Evolutionary conservation across 2,113 vertebrate genomes (phyloP).

Genomic region (Pimephales promelas): DNA sequence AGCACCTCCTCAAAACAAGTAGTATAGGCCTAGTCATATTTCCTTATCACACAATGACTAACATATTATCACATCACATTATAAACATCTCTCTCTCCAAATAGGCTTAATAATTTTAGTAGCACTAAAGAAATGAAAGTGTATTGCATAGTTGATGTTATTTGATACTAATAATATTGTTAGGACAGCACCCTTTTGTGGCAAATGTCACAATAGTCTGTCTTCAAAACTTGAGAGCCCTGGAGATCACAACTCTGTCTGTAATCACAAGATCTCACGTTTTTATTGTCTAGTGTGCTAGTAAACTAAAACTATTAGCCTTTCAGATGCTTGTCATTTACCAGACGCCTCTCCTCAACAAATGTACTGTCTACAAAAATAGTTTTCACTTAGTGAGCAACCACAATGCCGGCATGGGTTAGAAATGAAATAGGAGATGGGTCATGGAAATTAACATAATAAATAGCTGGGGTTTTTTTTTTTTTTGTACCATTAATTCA

Average conservation of each 20-base stretch:
- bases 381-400: background rate
- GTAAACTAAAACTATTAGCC: background rate
- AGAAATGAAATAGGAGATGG: background rate
- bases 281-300: background rate
- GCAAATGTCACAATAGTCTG: too few species aligned
- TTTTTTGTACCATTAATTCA: background rate
- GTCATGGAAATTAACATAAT: background rate
- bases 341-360: background rate
- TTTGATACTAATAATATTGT: too few species aligned
- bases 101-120: too few species aligned
- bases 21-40: too few species aligned
- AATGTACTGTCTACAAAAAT: background rate
- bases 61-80: too few species aligned
- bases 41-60: too few species aligned
- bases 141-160: too few species aligned
- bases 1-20: too few species aligned
- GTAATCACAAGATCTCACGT: background rate
- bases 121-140: too few species aligned
- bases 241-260: background rate
- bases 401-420: background rate
- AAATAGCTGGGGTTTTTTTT: background rate
- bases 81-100: too few species aligned
- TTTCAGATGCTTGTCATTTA: background rate
- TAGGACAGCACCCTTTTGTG: too few species aligned
- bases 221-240: too few species aligned